These are phyloP conservation scores for Panorpa germanica DNA, from an alignment of 2,888 invertebrate genomes.

Conservation along the genomic window DNA sequence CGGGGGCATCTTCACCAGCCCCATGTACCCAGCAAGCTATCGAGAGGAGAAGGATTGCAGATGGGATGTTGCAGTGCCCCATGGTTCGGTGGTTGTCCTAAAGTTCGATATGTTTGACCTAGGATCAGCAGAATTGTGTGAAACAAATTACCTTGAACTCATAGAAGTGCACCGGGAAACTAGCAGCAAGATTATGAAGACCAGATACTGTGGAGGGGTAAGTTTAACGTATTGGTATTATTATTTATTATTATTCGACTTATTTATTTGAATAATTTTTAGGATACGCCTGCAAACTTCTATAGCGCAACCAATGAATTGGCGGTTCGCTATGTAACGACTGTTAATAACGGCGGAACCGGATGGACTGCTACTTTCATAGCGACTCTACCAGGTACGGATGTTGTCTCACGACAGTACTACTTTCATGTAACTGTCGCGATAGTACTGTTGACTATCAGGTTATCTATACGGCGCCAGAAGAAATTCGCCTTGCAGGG, in stretches of 20 bases:
- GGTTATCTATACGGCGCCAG: too few relatives aligned
- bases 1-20: conserved; percentile 44
- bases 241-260: too few relatives aligned
- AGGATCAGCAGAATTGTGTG: conserved; percentile 38
- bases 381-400: too few relatives aligned
- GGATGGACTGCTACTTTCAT: conserved; percentile 40
- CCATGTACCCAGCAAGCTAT: conserved; percentile 42
- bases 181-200: conserved; percentile 18
- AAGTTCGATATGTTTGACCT: conserved; percentile 38
- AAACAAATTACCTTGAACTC: conserved; percentile 42
- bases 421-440: too few relatives aligned
- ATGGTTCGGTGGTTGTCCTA: conserved; percentile 28
- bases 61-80: conserved; percentile 43
- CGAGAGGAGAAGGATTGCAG: conserved; percentile 34
- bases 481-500: too few relatives aligned
- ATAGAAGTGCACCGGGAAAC: conserved; percentile 28
- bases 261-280: too few relatives aligned
- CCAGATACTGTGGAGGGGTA: conserved; percentile 28
- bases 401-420: too few relatives aligned
- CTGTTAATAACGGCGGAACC: conserved; percentile 46
- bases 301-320: conserved; percentile 32
- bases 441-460: too few relatives aligned
- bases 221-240: too few relatives aligned
- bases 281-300: conserved; percentile 36
- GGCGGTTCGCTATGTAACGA: conserved; percentile 40